Percentiles rank a stretch among this genome's conserved stretches.
Conservation (phyloP, 2,797 vertebrate genomes). For the Trichosurus vulpecula region DNA sequence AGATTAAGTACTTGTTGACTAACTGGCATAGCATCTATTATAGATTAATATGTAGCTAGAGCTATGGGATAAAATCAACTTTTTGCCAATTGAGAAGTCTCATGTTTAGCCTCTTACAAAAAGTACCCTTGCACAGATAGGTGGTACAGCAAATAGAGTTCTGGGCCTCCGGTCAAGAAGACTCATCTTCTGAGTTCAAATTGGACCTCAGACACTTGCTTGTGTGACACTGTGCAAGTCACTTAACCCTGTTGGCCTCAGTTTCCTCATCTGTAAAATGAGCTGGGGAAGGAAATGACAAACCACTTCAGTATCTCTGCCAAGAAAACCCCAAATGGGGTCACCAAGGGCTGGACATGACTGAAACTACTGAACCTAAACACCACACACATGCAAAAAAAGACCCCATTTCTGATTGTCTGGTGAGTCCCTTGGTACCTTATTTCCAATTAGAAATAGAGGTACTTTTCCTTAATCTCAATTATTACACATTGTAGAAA, state of each 20-base stretch:
- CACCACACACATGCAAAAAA: background rate
- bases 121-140: background rate
- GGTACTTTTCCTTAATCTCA: constrained; percentile 39
- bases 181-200: background rate
- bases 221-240: background rate
- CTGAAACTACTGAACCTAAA: background rate
- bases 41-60: background rate
- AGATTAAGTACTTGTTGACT: background rate
- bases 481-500: constrained; percentile 46
- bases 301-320: background rate
- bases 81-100: constrained; percentile 32
- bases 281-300: background rate
- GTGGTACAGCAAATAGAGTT: background rate
- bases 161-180: background rate
- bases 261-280: background rate
- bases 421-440: constrained; percentile 2
- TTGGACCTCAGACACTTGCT: background rate
- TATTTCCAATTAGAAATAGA: constrained; percentile 29
- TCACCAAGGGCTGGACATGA: background rate
- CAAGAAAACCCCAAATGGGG: background rate
- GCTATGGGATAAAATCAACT: background rate
- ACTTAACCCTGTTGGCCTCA: background rate
- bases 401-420: constrained; percentile 16
- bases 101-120: background rate
- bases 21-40: background rate